Evolutionary conservation across 2,113 vertebrate genomes (phyloP), one percentile per base, ranked within the genome.

Genomic region (Hepsetus odoe): DNA sequence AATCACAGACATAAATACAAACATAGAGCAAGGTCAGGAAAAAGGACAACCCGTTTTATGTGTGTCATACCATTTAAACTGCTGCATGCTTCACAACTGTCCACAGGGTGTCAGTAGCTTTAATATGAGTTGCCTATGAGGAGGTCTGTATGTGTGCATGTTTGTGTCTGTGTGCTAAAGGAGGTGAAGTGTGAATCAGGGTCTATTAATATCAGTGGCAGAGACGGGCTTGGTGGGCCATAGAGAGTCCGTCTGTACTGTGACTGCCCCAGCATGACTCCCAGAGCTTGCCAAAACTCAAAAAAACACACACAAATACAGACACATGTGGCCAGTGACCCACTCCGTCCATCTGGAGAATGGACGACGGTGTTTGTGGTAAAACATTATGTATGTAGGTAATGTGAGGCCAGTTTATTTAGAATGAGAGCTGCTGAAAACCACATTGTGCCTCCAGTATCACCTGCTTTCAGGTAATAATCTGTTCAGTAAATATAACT

Each of bases 101-200:
- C 89, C 92, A 91, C 89, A 79, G 0, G 89, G 83, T 20, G 90
- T 64, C 91, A 83, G 74, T 87, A 80, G 82, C 83, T 42, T 10
- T 26, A 49, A 46, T 81, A 18, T 73, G 55, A 62, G 76, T 61
- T 73, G 44, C 28, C 61, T 61, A 38, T 1, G 9, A 62, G 56
- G 56, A 51, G 28, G 40, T 14, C 49, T 73, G 49, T 66, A 7
- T 59, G 42, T 44, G n/a, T n/a, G n/a, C n/a, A n/a, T n/a, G n/a
- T n/a, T n/a, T n/a, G n/a, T n/a, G n/a, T 70, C 76, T 68, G 83
- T 74, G 74, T 79, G 61, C 71, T 53, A 71, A 80, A 64, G 67
- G 59, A 72, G 71, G 46, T 61, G 66, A 76, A 55, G 53, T 13
- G 44, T 79, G 81, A 81, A 74, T 83, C 78, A 79, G 55, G 33